phyloP scores from a whole-genome alignment of 2,797 vertebrate genomes.

The Eutrigla gurnardus region DNA sequence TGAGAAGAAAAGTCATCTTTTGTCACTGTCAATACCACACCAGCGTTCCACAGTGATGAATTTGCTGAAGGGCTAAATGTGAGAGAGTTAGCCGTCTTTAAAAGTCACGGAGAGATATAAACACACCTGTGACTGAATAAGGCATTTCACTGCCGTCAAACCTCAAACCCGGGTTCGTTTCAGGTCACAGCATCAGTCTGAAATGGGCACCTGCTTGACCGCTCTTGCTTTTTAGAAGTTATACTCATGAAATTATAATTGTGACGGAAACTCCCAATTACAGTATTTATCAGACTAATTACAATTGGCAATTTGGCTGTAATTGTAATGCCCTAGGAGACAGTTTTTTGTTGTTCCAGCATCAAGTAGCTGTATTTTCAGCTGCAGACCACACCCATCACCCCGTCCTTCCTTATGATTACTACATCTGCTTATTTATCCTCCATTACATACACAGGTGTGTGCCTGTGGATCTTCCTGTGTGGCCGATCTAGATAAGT shows the following conservation, averaged over 20 bases:
- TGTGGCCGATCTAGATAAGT: not conserved
- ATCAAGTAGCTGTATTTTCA: slow-evolving; percentile 34
- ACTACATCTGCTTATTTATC: slow-evolving; percentile 36
- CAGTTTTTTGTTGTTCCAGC: not conserved
- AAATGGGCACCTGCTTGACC: not conserved
- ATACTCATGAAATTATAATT: not conserved
- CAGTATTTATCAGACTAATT: slow-evolving; percentile 6
- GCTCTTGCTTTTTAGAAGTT: not conserved
- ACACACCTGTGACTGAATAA: slow-evolving; percentile 15
- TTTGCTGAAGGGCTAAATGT: slow-evolving; percentile 38
- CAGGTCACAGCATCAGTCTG: slow-evolving; percentile 6
- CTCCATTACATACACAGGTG: slow-evolving; percentile 34
- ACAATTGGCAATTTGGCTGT: slow-evolving; percentile 1
- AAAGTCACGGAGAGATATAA: too few species aligned
- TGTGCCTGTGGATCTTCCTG: slow-evolving; percentile 12
- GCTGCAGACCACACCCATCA: slow-evolving; percentile 48
- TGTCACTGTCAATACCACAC: slow-evolving; percentile 48
- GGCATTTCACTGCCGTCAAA: slow-evolving; percentile 15
- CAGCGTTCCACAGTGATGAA: slow-evolving; percentile 34
- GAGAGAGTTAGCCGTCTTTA: not conserved
- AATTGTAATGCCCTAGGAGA: slow-evolving; percentile 2
- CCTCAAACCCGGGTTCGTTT: slow-evolving; percentile 17
- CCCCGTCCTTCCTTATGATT: slow-evolving; percentile 33
- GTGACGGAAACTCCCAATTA: slow-evolving; percentile 2
- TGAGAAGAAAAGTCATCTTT: slow-evolving; percentile 70